These are phyloP conservation scores for Garrulus glandarius DNA, from an alignment of 2,797 vertebrate genomes.

Conservation along the genomic window DNA sequence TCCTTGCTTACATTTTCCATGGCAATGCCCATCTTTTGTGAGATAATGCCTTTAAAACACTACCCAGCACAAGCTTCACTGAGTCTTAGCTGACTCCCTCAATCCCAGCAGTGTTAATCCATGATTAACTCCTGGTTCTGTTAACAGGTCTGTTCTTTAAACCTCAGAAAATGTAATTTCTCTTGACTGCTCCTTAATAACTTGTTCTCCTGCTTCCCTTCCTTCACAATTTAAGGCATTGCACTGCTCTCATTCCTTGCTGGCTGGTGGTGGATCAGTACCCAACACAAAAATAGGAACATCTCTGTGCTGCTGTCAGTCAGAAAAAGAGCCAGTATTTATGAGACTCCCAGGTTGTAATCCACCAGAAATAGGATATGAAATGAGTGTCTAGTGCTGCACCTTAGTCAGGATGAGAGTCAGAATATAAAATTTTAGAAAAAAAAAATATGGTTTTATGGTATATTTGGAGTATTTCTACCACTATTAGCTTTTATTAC, in stretches of 20 bases:
- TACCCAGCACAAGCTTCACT: neutral
- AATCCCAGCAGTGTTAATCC: constrained; percentile 49
- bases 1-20: constrained; percentile 27
- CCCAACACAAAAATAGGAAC: neutral
- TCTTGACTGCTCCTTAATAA: constrained; percentile 26
- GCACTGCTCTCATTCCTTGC: neutral
- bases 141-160: constrained; percentile 29
- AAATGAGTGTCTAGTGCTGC: neutral
- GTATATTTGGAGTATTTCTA: neutral
- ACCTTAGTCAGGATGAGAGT: neutral
- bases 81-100: neutral
- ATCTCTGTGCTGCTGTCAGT: neutral
- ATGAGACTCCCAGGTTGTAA: neutral
- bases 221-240: neutral
- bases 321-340: neutral
- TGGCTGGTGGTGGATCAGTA: neutral
- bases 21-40: constrained; percentile 32
- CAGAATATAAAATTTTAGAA: neutral
- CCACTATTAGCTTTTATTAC: neutral
- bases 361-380: neutral
- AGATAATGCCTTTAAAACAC: constrained; percentile 47
- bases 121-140: constrained; percentile 39
- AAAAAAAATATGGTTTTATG: neutral
- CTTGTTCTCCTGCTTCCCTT: neutral
- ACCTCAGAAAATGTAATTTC: constrained; percentile 32